Evolutionary conservation across 2,888 invertebrate species (phyloP).

Genomic region (Apocheima hispidaria): DNA sequence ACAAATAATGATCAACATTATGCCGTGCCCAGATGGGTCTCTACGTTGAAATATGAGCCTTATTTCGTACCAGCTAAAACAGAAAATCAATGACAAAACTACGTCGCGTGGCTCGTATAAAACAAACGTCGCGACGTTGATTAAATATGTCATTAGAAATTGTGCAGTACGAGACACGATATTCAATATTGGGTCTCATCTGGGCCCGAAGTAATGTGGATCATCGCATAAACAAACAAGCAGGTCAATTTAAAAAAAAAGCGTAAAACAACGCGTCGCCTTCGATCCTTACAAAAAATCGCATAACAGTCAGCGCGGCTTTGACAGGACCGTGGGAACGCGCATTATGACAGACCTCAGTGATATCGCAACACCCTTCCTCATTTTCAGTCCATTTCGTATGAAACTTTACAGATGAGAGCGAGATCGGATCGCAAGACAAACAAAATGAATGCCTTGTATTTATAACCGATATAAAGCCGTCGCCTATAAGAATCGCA

Average conservation of each 20-base stretch:
- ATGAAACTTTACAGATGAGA: neutral
- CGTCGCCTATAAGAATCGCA: neutral
- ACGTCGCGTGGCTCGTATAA: neutral
- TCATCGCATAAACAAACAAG: constrained; percentile 26
- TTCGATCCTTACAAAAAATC: constrained; percentile 55
- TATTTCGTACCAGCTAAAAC: neutral
- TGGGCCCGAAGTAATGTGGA: neutral
- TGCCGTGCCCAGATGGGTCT: no score
- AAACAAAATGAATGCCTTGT: neutral
- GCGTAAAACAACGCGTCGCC: constrained; percentile 48
- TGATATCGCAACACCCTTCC: neutral
- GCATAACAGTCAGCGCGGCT: constrained; percentile 62
- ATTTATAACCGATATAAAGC: neutral
- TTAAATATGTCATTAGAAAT: neutral
- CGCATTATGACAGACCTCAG: neutral
- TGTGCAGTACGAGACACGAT: neutral
- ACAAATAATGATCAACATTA: neutral
- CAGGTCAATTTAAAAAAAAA: constrained; percentile 28
- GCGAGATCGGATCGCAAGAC: neutral
- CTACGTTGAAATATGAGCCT: neutral
- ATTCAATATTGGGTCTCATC: neutral
- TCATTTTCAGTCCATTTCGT: neutral
- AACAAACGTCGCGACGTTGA: neutral
- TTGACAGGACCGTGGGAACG: constrained; percentile 51
- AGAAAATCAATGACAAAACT: neutral